Base-by-base conservation (phyloP, 1,140 invertebrate genomes). In the Copidosoma floridanum region DNA sequence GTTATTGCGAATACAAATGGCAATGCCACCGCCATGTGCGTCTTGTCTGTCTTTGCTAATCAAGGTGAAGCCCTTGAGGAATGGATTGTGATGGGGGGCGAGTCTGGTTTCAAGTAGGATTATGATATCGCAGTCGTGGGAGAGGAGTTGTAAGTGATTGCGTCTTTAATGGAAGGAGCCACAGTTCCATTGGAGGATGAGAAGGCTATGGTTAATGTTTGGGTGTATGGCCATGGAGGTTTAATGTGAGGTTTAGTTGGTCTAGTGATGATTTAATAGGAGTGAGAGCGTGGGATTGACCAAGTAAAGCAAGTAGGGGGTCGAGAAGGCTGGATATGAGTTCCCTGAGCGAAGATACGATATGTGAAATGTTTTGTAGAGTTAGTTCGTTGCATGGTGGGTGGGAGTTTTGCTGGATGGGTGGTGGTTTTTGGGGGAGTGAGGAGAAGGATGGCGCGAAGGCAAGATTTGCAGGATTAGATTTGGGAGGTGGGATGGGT, bases 131-230 rank as follows among this genome's bases (percentile, higher is more conserved):
- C 21, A 40, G 11, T 53, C 16, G 18, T 18, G 2, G 0, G 40
- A 44, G 2, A 44, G 2, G 1, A 11, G 6, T 20, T 27, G 26
- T 3, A 55, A 10, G 3, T 27, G n/a, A 3, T 7, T 2, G 6
- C 10, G 23, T 8, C 40, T 18, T 8, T 55, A 16, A 18, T 10
- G 20, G 18, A 55, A 55, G n/a, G 38, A 55, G 1, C 14, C 1
- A 12, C 40, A 32, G 26, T 55, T 55, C 26, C 51, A 53, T 24
- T 55, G 50, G 26, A 66, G 32, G 50, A 57, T 37, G 41, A n/a
- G 26, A 38, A 54, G 43, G 23, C 11, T 11, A 3, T 24, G 16
- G 5, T n/a, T n/a, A 5, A n/a, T 41, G 12, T 8, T 41, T 6
- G 6, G 40, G 18, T 20, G 5, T 5, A 20, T 41, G 40, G 12